Evolutionary conservation across 2,113 vertebrate genomes (phyloP).

Genomic region (Corvus hawaiiensis): DNA sequence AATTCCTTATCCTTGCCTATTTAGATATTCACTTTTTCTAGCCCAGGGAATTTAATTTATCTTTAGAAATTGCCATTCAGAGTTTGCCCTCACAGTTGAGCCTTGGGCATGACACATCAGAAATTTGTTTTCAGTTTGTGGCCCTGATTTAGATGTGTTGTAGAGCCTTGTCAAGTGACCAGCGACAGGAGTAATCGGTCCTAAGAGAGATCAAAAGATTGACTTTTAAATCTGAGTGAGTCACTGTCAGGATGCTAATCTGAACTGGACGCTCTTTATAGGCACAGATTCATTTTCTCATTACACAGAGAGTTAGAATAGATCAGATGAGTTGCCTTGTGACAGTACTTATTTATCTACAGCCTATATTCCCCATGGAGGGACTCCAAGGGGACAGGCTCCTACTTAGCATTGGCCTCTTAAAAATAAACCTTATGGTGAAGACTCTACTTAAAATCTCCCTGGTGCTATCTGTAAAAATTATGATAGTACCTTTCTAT

Average conservation of each 20-base stretch:
- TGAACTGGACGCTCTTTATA: background rate
- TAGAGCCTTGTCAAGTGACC: background rate
- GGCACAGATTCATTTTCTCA: background rate
- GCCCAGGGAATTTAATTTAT: background rate
- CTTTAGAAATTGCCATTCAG: background rate
- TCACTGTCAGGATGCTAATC: background rate
- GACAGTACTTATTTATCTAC: background rate
- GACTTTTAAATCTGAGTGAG: slow-evolving; percentile 16
- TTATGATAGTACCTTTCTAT: background rate
- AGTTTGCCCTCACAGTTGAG: background rate
- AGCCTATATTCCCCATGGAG: background rate
- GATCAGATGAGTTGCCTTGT: background rate
- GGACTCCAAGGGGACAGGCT: background rate
- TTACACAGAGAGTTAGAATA: background rate
- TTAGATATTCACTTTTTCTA: background rate
- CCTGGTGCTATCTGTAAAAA: background rate
- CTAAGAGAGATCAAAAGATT: background rate
- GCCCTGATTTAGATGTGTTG: background rate
- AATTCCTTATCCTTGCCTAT: background rate
- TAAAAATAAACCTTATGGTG: background rate
- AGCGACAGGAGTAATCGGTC: background rate
- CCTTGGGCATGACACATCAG: background rate
- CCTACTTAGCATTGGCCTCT: background rate
- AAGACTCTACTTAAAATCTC: background rate
- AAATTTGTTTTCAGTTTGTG: slow-evolving; percentile 16